Base-by-base conservation (phyloP, 1,140 invertebrate species). In the Brachionus calyciflorus region DNA sequence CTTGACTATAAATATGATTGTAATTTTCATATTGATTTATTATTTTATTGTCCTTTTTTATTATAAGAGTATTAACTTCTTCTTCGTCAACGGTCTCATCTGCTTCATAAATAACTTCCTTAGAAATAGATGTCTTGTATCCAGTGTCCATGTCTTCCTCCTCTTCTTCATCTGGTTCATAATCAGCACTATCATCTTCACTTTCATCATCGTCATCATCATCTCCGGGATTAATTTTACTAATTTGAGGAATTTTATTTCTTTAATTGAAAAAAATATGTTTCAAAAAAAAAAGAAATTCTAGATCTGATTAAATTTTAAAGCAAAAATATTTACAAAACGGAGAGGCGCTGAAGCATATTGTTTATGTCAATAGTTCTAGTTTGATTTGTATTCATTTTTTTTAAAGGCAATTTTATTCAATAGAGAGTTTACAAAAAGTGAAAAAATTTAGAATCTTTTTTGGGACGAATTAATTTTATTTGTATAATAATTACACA, bases 371-470 rank as follows among this genome's bases (percentile, higher is more conserved):
- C 60, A 19, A 65, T 19, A 30, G 60, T 65, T 65, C 44, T 21
- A n/a, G 60, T 65, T 37, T 40, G 28, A 46, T 65, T 65, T 65
- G 60, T 21, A 21, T 41, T 65, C 33, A 44, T 65, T 17, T 44
- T 65, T 63, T 63, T 2, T 60, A 19, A 17, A 9, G 21, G 10
- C 33, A 55, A 55, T 28, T 28, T 55, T n/a, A 1, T 28, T 28
- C 33, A 0, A 28, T 55, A n/a, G n/a, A n/a, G n/a, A n/a, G n/a
- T n/a, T n/a, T n/a, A n/a, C n/a, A n/a, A n/a, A n/a, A n/a, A n/a
- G n/a, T n/a, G n/a, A n/a, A n/a, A n/a, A n/a, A n/a, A n/a, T n/a
- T n/a, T n/a, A n/a, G n/a, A n/a, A n/a, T n/a, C n/a, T n/a, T n/a
- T n/a, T n/a, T n/a, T n/a, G n/a, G n/a, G n/a, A n/a, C n/a, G n/a